Conservation (phyloP, 2,797 vertebrate genomes). For the Schizopygopsis pylzovi region DNA sequence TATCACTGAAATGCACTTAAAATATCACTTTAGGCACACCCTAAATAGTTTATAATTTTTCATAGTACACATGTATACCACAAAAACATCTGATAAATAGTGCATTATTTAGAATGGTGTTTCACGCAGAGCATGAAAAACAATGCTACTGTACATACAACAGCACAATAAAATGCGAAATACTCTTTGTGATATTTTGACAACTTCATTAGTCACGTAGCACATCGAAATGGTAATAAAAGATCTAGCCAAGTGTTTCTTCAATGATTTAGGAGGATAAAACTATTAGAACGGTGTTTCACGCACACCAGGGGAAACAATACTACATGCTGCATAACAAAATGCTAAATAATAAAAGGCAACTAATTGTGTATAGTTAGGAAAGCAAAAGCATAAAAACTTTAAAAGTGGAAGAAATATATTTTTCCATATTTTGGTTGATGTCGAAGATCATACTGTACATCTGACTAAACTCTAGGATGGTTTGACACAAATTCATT, state of each 20-base stretch:
- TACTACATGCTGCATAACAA: neutral
- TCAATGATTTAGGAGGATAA: neutral
- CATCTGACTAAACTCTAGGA: too few relatives aligned
- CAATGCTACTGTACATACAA: neutral
- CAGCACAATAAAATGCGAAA: neutral
- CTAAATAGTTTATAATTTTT: neutral
- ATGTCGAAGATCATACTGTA: too few relatives aligned
- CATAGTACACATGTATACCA: neutral
- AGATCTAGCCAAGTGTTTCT: neutral
- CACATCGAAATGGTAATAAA: neutral
- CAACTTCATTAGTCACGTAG: neutral
- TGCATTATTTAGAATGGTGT: neutral
- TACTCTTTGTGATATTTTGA: neutral
- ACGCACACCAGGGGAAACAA: neutral
- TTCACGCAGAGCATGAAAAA: neutral
- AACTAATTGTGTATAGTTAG: too few relatives aligned
- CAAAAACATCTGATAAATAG: neutral
- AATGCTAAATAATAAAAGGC: neutral
- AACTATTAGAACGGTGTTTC: neutral
- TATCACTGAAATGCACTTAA: neutral
- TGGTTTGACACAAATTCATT: neutral
- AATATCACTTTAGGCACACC: conserved; percentile 30
- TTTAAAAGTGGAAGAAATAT: too few relatives aligned
- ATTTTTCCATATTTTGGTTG: too few relatives aligned
- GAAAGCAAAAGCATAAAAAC: too few relatives aligned